Conservation (phyloP, 2,113 vertebrate species). For the Sitta europaea region DNA sequence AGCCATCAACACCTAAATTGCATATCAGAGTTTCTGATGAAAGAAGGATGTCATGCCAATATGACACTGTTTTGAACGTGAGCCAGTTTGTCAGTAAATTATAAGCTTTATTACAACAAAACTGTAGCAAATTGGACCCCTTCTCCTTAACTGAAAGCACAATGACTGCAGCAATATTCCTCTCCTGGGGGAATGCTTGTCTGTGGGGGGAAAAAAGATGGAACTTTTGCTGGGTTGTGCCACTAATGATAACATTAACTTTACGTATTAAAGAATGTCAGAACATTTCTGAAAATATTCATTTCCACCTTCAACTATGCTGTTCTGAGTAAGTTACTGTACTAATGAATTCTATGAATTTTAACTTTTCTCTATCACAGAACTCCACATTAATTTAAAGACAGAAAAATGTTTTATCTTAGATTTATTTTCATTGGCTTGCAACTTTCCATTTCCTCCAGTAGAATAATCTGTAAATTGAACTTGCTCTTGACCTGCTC, state of each 20-base stretch:
- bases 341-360: not conserved
- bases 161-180: conserved; percentile 69
- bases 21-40: conserved; percentile 54
- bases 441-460: not conserved
- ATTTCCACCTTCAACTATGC: not conserved
- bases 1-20: conserved; percentile 65
- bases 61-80: conserved; percentile 71
- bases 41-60: conserved; percentile 54
- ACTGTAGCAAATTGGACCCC: conserved; percentile 67
- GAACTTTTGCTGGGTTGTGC: conserved; percentile 68
- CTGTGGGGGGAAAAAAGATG: conserved; percentile 7
- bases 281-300: conserved; percentile 49
- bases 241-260: conserved; percentile 66
- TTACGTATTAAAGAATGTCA: conserved; percentile 67
- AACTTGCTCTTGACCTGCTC: not conserved
- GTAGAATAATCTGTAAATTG: not conserved
- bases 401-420: not conserved
- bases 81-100: conserved; percentile 74
- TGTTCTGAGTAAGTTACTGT: conserved; percentile 11
- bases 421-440: not conserved
- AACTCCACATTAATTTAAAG: not conserved
- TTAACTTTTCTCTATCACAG: not conserved
- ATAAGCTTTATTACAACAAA: conserved; percentile 76
- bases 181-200: conserved; percentile 70
- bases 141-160: conserved; percentile 73